Conservation (phyloP, 2,113 vertebrate species). For the Orthochromis indermauri region DNA sequence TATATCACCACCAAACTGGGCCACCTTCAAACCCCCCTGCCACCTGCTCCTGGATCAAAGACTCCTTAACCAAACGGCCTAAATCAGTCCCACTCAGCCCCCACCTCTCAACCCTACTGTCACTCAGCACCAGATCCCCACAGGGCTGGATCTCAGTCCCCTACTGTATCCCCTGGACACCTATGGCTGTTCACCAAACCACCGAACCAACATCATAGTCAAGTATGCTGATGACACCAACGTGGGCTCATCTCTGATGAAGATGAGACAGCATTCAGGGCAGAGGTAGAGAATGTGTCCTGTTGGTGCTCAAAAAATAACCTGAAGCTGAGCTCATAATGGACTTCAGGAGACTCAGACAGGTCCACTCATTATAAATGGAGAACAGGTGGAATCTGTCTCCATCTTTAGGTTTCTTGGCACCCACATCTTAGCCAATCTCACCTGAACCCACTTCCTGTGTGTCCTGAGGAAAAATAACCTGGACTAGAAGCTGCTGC, state of each 20-base stretch:
- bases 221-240: background rate
- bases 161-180: background rate
- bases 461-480: background rate
- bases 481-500: background rate
- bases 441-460: background rate
- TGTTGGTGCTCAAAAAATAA: background rate
- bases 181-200: background rate
- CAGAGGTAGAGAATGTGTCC: background rate
- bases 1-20: background rate
- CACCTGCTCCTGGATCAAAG: background rate
- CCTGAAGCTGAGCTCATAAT: background rate
- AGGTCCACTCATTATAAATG: background rate
- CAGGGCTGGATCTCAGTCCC: background rate
- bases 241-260: background rate
- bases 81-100: background rate
- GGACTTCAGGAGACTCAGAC: background rate
- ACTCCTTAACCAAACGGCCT: background rate
- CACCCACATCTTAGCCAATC: background rate
- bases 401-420: background rate
- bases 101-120: accelerated
- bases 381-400: background rate
- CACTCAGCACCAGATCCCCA: accelerated
- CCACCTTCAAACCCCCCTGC: background rate
- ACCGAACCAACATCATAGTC: background rate
- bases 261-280: background rate